Evolutionary conservation across 2,797 vertebrate species (phyloP).

Genomic region (Kryptolebias ocellatus): DNA sequence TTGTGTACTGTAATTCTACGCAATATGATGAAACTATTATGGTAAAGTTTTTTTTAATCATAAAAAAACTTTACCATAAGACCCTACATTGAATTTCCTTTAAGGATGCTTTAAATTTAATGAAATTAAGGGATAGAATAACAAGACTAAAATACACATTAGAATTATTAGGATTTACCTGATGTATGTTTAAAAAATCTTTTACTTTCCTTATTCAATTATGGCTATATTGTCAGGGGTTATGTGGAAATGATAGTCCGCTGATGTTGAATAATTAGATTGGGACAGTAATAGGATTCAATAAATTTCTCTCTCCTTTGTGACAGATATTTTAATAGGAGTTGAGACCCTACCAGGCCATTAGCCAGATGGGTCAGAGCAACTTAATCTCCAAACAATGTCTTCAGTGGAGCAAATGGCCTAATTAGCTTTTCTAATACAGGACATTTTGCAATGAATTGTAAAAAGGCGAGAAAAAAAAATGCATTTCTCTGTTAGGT

Average conservation of each 20-base stretch:
- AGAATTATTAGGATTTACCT: slow-evolving; percentile 34
- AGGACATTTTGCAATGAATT: slow-evolving; percentile 62
- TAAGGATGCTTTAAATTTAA: slow-evolving; percentile 19
- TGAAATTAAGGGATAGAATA: slow-evolving; percentile 13
- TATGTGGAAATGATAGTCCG: slow-evolving; percentile 62
- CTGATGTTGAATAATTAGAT: slow-evolving; percentile 82
- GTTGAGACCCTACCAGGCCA: slow-evolving; percentile 81
- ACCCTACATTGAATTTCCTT: neutral
- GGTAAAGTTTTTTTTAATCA: neutral
- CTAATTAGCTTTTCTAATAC: slow-evolving; percentile 82
- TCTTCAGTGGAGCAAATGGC: slow-evolving; percentile 80
- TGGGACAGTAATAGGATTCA: slow-evolving; percentile 85
- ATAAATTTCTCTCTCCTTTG: slow-evolving; percentile 83
- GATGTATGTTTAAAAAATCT: slow-evolving; percentile 53
- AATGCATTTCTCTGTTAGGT: slow-evolving; percentile 52
- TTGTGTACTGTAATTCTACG: neutral
- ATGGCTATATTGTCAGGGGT: slow-evolving; percentile 51
- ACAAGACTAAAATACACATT: slow-evolving; percentile 19
- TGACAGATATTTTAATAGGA: slow-evolving; percentile 84
- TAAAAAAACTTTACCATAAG: neutral
- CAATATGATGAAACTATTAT: neutral
- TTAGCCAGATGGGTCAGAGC: slow-evolving; percentile 83
- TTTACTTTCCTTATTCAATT: slow-evolving; percentile 63
- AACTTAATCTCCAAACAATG: slow-evolving; percentile 82
- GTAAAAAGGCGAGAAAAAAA: slow-evolving; percentile 46